Conservation (phyloP, 1,140 invertebrate genomes). For the Nasonia giraulti region DNA sequence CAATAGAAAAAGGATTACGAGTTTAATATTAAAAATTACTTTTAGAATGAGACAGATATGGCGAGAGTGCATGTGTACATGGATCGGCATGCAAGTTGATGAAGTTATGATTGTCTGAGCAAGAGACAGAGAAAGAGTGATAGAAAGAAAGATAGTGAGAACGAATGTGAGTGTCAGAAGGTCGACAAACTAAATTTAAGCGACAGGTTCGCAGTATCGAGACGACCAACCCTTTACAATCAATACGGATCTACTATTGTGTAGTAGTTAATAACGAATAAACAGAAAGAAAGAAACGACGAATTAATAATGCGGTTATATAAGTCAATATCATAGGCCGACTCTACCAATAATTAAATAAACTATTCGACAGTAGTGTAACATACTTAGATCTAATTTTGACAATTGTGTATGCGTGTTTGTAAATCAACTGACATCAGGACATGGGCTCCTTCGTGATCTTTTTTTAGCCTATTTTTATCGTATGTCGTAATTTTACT, state of each 20-base stretch:
- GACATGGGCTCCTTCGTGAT: conserved; percentile 45
- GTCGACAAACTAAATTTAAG: conserved; percentile 49
- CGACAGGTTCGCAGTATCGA: conserved; percentile 51
- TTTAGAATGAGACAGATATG: conserved; percentile 41
- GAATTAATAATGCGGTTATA: conserved; percentile 51
- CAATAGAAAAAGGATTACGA: conserved; percentile 51
- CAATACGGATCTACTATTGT: conserved; percentile 50
- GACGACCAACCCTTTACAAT: conserved; percentile 53
- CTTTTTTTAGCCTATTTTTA: conserved; percentile 47
- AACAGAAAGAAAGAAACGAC: conserved; percentile 45
- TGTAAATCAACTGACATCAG: conserved; percentile 49
- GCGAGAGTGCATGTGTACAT: conserved; percentile 30
- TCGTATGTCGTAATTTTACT: conserved; percentile 48
- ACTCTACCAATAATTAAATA: conserved; percentile 50
- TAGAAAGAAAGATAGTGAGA: conserved; percentile 20
- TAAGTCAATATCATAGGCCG: conserved; percentile 52
- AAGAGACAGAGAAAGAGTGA: conserved; percentile 25
- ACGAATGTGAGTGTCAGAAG: conserved; percentile 37
- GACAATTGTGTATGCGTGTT: conserved; percentile 50
- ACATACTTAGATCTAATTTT: conserved; percentile 52
- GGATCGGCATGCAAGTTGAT: neutral
- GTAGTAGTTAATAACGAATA: conserved; percentile 52
- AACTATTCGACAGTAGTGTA: conserved; percentile 51
- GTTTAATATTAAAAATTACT: conserved; percentile 52
- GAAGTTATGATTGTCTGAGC: neutral